Evolutionary conservation across 2,888 invertebrate species (phyloP).

Genomic region (Lasioglossum vierecki): DNA sequence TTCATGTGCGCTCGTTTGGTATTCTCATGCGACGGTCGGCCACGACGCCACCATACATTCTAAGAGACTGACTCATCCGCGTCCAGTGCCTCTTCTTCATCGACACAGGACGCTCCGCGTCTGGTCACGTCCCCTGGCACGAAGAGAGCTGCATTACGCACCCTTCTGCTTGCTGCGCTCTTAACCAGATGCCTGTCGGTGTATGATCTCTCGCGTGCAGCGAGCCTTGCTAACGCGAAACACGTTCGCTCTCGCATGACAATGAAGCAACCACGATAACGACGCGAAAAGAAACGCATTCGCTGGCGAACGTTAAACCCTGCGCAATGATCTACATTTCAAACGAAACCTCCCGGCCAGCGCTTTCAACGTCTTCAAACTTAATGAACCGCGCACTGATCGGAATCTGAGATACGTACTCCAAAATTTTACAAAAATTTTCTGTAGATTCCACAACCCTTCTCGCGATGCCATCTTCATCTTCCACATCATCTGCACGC

Average conservation of each 20-base stretch:
- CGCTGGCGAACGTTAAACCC: constrained; percentile 23
- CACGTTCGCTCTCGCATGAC: constrained; percentile 56
- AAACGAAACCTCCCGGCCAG: neutral
- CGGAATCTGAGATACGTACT: neutral
- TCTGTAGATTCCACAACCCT: neutral
- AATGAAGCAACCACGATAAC: constrained; percentile 43
- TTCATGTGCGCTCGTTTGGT: constrained; percentile 70
- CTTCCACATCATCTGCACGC: neutral
- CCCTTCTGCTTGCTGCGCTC: constrained; percentile 72
- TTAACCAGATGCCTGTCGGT: constrained; percentile 67
- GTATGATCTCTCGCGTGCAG: constrained; percentile 58
- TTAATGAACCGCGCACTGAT: neutral
- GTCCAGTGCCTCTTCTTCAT: constrained; percentile 73
- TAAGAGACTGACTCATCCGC: constrained; percentile 77
- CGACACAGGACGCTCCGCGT: constrained; percentile 76
- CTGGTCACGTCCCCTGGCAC: constrained; percentile 78
- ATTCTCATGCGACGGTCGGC: constrained; percentile 70
- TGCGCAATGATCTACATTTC: neutral
- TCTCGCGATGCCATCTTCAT: neutral
- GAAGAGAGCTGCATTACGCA: constrained; percentile 76
- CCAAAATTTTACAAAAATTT: neutral
- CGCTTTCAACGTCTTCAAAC: neutral
- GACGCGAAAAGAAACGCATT: constrained; percentile 23
- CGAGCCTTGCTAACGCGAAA: constrained; percentile 56
- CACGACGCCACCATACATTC: constrained; percentile 75